Evolutionary conservation across 1,140 invertebrate species (phyloP), one percentile per base, ranked within the genome.

Genomic region (Philopotamus ludificatus): DNA sequence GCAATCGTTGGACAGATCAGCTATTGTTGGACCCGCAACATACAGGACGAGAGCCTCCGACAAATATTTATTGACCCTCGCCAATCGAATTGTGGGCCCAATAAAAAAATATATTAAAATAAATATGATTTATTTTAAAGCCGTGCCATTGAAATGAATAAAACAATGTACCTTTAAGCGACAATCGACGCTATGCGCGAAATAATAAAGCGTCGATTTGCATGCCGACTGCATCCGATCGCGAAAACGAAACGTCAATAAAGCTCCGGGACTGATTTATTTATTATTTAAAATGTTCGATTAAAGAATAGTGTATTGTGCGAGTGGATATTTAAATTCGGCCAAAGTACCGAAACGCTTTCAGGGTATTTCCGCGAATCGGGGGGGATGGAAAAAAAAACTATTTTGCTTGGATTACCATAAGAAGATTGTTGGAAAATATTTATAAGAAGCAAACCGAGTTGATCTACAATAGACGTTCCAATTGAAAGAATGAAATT

Each of bases 391-490:
- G 18, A 63, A 42, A 15, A 58, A 65, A 66, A 67, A 70, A 70
- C 65, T 70, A 67, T 70, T 70, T 67, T 63, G 45, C 28, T 49
- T 34, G 68, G 62, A 70, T 70, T 70, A 67, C 68, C 68, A 70
- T 70, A 70, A 70, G 68, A 65, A 70, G 68, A 70, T 70, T 70
- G 65, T 70, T 65, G 68, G 59, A 65, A 70, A 70, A 70, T 70
- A 70, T 70, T 66, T 66, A 64, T 70, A 66, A 65, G 63, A 60
- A 67, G 62, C 55, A 65, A 70, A 66, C 49, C 65, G 39, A 58
- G 61, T 65, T 59, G 55, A 55, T 67, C 65, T 67, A 67, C 47
- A 67, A 65, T 66, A 47, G 62, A 60, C 57, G 68, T 70, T 63
- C 68, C 63, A 70, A 70, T 70, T 70, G 68, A 66, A 67, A 66